phyloP scores from a whole-genome alignment of 2,888 invertebrate species.

The Tridacna gigas region DNA sequence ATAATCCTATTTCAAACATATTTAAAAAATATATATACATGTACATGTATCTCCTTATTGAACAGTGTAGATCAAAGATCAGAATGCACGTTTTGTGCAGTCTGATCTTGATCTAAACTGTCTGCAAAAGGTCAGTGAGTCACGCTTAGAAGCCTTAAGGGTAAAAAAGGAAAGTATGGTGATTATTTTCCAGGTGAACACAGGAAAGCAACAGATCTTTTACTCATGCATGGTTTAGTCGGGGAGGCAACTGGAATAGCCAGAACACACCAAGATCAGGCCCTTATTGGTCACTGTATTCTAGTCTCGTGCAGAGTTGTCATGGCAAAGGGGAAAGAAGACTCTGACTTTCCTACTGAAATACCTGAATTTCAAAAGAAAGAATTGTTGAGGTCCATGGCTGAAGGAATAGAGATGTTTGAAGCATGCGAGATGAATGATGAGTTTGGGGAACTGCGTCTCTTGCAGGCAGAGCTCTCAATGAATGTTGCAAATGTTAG shows the following conservation, averaged over 20 bases:
- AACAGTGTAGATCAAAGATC: no score
- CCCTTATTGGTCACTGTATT: neutral
- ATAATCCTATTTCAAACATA: no score
- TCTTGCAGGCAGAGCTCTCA: conserved; percentile 50
- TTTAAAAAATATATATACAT: no score
- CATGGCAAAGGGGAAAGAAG: neutral
- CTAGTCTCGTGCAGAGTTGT: neutral
- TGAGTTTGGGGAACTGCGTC: conserved; percentile 54
- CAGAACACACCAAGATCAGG: neutral
- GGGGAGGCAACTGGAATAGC: neutral
- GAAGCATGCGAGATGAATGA: conserved; percentile 49
- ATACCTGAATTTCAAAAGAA: neutral
- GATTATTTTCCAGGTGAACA: neutral
- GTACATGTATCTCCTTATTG: no score
- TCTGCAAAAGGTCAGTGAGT: no score
- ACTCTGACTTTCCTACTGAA: neutral
- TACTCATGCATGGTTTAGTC: neutral
- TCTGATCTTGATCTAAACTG: no score
- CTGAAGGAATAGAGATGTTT: conserved; percentile 58
- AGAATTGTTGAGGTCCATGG: conserved; percentile 32
- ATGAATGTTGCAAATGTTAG: conserved; percentile 42
- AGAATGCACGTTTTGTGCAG: no score
- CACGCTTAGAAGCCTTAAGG: no score
- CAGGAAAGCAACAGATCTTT: neutral
- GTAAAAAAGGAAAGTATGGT: no score